Evolutionary conservation across 2,797 vertebrate genomes (phyloP), one percentile per base, ranked within the genome.

Genomic region (Cynopterus sphinx): DNA sequence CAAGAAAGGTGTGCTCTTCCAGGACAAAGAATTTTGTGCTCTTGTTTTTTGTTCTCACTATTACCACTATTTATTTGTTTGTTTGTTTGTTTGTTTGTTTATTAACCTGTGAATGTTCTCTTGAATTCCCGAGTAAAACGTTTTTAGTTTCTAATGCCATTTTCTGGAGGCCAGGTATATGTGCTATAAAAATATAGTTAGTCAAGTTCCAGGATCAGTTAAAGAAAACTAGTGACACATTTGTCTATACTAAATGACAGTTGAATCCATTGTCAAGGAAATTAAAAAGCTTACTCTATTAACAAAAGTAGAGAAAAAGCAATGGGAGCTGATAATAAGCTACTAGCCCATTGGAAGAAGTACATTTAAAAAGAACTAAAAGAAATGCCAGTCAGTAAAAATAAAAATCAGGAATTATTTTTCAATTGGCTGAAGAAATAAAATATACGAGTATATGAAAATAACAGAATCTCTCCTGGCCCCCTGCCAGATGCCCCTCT

Each of bases 181-280:
- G 73, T 93, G 46, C 78, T 71, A 33, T 63, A 57, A 81, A 95
- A 97, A 83, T 39, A 65, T 70, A 95, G 91, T 83, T 85, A 96
- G 90, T 85, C 43, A 71, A 65, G 74, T 78, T 95, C 86, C 61
- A 87, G 67, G 33, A 65, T 43, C 49, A 70, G 67, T 75, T 96
- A 87, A 83, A 95, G 77, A 95, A 94, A 96, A 89, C 53, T 77
- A 63, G 84, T 95, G 65, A 39, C n/a, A 97, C 17, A 83, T 92
- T 97, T 96, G 24, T 73, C 65, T 93, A 96, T 49, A 89, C 12
- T 79, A 43, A 26, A 63, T 86, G 16, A 79, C 84, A 90, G 59
- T 71, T 95, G 55, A 95, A 96, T 82, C 28, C 61, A 81, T 26
- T 53, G 65, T 46, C 75, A 90, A 94, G 16, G 93, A 91, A 87